Percentiles rank a stretch among this genome's conserved stretches.
phyloP scores from a whole-genome alignment of 37 sponge, comb jelly and placozoan genomes.

The Eunapius fragilis region DNA sequence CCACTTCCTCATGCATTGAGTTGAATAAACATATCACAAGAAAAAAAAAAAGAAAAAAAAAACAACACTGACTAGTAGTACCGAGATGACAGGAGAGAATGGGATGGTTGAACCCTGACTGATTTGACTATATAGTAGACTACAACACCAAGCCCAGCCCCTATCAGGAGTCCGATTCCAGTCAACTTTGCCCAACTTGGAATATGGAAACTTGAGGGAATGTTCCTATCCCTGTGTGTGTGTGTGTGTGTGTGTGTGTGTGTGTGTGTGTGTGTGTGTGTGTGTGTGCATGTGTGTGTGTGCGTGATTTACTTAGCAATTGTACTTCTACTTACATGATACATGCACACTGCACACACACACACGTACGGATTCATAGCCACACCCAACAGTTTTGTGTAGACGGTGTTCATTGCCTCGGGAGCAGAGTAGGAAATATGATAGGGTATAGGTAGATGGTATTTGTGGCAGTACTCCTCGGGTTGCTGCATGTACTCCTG shows the following conservation, averaged over 20 bases:
- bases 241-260: background rate
- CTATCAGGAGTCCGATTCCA: constrained; percentile 49
- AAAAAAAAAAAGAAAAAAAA: no score
- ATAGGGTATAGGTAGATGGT: constrained; percentile 43
- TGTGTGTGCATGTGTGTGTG: constrained; percentile 37
- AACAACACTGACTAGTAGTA: background rate
- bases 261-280: constrained; percentile 7
- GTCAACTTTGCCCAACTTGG: constrained; percentile 70
- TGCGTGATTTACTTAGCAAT: background rate
- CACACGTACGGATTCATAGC: constrained; percentile 69
- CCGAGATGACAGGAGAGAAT: background rate
- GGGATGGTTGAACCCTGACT: background rate
- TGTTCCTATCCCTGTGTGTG: constrained; percentile 36
- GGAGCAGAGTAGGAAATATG: constrained; percentile 20
- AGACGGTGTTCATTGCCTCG: constrained; percentile 27
- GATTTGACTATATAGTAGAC: constrained; percentile 14
- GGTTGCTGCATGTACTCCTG: constrained; percentile 46
- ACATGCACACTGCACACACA: constrained; percentile 14
- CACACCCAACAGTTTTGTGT: constrained; percentile 42
- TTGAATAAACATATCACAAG: background rate
- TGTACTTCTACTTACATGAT: background rate
- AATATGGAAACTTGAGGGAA: constrained; percentile 32
- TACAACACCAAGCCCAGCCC: constrained; percentile 52
- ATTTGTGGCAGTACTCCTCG: constrained; percentile 52
- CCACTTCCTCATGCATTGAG: background rate